A percentile compares a stretch with the other conserved stretches of the same genome.
These are phyloP conservation scores for Tenthredo livida DNA, from an alignment of 2,888 invertebrate genomes.

Conservation along the genomic window DNA sequence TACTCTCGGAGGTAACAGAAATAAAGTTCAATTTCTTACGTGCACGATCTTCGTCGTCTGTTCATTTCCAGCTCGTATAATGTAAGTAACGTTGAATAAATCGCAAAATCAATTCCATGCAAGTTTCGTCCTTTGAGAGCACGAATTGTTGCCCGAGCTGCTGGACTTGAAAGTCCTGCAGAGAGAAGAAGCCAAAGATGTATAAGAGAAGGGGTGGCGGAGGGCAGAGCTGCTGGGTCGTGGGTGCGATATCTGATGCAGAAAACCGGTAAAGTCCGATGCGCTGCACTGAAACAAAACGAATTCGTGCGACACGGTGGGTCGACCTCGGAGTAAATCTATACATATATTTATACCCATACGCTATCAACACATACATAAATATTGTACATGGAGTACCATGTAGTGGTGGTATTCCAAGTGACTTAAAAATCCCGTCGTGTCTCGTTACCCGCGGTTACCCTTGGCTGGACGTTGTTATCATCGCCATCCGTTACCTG, in stretches of 20 bases:
- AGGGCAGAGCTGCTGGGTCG: slow-evolving; percentile 66
- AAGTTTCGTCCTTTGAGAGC: neutral
- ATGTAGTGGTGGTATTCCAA: slow-evolving; percentile 62
- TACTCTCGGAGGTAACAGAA: too few relatives aligned
- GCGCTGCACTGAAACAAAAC: slow-evolving; percentile 54
- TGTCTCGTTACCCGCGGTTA: slow-evolving; percentile 74
- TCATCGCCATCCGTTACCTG: slow-evolving; percentile 39
- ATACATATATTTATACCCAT: neutral
- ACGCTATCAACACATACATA: neutral
- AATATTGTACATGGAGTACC: neutral
- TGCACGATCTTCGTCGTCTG: neutral
- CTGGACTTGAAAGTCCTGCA: neutral
- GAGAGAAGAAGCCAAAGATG: slow-evolving; percentile 55
- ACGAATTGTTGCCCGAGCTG: neutral
- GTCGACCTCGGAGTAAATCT: slow-evolving; percentile 32
- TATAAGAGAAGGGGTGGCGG: slow-evolving; percentile 23
- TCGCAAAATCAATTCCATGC: slow-evolving; percentile 39
- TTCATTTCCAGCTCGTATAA: neutral
- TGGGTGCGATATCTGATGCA: slow-evolving; percentile 76
- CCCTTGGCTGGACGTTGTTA: slow-evolving; percentile 35
- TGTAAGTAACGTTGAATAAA: neutral
- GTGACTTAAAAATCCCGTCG: slow-evolving; percentile 77
- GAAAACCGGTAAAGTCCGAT: slow-evolving; percentile 76
- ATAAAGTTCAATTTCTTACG: neutral
- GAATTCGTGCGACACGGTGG: slow-evolving; percentile 50